Evolutionary conservation across 2,113 vertebrate genomes (phyloP).

Genomic region (Ibidorhyncha struthersii): DNA sequence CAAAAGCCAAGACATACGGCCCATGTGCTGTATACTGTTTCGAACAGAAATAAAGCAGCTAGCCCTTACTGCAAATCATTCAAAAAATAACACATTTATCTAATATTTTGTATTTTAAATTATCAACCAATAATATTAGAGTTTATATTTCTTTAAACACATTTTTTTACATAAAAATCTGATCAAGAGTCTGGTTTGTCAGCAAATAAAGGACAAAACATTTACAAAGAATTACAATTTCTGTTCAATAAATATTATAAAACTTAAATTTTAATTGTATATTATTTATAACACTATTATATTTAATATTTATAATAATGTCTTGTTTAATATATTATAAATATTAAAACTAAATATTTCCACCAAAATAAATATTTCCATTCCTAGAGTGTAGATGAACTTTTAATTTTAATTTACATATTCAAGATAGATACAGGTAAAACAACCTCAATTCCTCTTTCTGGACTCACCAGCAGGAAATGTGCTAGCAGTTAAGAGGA

Average conservation of each 20-base stretch:
- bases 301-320: background rate
- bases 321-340: background rate
- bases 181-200: background rate
- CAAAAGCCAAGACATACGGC: background rate
- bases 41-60: background rate
- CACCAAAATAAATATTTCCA: background rate
- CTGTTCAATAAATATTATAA: background rate
- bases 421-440: background rate
- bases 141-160: background rate
- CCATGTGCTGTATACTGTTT: background rate
- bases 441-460: background rate
- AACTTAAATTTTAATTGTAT: background rate
- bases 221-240: background rate
- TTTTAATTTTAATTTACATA: background rate
- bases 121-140: background rate
- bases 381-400: background rate
- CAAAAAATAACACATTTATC: background rate
- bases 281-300: background rate
- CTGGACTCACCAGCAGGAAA: background rate
- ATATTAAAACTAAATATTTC: background rate
- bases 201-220: background rate
- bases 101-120: background rate
- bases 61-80: background rate
- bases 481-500: accelerated
- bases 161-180: background rate